Evolutionary conservation across 2,113 vertebrate genomes (phyloP), one percentile per base, ranked within the genome.

Genomic region (Aleadryas rufinucha): DNA sequence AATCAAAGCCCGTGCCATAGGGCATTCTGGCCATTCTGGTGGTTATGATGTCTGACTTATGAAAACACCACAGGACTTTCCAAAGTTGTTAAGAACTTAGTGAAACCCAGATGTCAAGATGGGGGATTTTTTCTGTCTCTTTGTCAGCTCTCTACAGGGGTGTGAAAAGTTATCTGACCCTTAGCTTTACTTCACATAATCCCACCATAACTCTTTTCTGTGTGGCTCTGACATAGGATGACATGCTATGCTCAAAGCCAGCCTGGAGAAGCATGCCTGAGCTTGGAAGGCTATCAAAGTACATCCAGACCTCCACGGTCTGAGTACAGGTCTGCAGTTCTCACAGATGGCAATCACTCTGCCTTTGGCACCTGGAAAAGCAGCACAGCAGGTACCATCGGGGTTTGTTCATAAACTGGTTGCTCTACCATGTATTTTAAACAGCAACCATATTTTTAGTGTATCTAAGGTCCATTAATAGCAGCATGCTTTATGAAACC

Each of bases 291-390:
- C 35, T 85, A n/a, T 80, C 66, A 37, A 93, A 90, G 66, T 31
- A 23, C 19, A 77, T 37, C 24, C 50, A 91, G 70, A 21, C 59
- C 44, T 91, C 49, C 37, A 33, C 2, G 27, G 41, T 80, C 60
- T 89, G 80, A 89, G 69, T 68, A 91, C 39, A 93, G 84, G 74
- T 78, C 80, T 89, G 64, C 80, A 86, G 50, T 70, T 69, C 89
- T 91, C 81, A 72, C 74, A 95, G 84, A 63, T 76, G 81, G 70
- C 82, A 91, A 88, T 93, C 57, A 16, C 81, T 37, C 49, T 91
- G 77, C 69, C 28, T 79, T 93, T 93, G 84, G 74, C 93, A 94
- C 78, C 89, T 96, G 91, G 66, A 63, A 95, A 94, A 91, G 50
- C 78, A 83, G 37, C 70, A 80, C 84, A 87, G 87, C 84, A 87